Percentiles rank a stretch among this genome's conserved stretches.
Evolutionary conservation across 1,140 invertebrate species (phyloP).

Genomic region (Parapsyche elsis): DNA sequence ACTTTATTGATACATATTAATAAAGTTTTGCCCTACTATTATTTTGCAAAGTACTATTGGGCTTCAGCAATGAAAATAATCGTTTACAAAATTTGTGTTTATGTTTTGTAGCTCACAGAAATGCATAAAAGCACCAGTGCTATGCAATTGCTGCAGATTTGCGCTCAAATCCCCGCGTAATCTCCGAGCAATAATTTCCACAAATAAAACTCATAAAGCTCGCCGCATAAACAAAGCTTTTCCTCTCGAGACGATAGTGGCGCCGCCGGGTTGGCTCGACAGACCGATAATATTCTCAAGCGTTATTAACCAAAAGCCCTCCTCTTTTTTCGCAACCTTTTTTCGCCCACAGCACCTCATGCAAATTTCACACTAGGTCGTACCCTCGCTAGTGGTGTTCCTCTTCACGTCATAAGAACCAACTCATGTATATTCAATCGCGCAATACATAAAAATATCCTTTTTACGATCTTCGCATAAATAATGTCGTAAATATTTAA

Average conservation of each 20-base stretch:
- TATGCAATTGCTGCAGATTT: neutral
- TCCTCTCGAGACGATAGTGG: neutral
- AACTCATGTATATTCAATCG: conserved; percentile 23
- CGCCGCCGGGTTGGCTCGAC: neutral
- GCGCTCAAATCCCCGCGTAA: neutral
- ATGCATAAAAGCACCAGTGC: too few relatives aligned
- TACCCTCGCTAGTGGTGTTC: neutral
- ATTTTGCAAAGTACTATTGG: too few relatives aligned
- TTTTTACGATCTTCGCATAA: conserved; percentile 7
- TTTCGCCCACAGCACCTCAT: neutral
- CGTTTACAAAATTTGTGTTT: too few relatives aligned
- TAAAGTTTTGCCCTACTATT: too few relatives aligned
- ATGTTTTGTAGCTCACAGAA: too few relatives aligned
- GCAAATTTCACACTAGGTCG: conserved; percentile 18
- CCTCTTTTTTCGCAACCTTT: too few relatives aligned
- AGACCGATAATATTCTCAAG: neutral
- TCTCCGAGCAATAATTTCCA: too few relatives aligned
- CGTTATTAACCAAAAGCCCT: neutral
- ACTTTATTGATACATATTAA: too few relatives aligned
- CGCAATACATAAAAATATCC: conserved; percentile 10
- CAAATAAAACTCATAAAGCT: conserved; percentile 4
- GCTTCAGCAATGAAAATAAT: too few relatives aligned
- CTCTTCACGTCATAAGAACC: neutral
- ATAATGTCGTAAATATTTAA: neutral
- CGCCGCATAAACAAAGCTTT: neutral